Conservation (phyloP, 92 coral and sea anemone genomes). For the Porites divaricata region DNA sequence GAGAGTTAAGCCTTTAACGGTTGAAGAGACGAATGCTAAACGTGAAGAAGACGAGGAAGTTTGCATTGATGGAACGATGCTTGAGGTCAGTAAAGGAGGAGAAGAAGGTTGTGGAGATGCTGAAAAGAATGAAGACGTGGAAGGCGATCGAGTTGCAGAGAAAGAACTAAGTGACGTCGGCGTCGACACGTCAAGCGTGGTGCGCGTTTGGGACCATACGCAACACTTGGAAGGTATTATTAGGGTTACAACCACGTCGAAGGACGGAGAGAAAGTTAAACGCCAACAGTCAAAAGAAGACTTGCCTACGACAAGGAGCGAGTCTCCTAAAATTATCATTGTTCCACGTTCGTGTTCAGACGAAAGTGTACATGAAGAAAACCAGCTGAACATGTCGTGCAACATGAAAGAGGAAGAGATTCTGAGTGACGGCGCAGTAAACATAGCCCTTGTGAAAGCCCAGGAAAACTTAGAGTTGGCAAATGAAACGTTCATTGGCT, state of each 20-base stretch:
- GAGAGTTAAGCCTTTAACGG: conserved; percentile 4
- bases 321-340: conserved; percentile 29
- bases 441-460: conserved; percentile 53
- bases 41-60: not conserved
- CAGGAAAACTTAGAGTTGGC: conserved; percentile 54
- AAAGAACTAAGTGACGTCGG: conserved; percentile 20
- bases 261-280: conserved; percentile 53
- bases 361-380: not conserved
- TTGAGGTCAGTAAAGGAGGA: not conserved
- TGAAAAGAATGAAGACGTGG: not conserved
- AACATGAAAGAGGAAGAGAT: conserved; percentile 17
- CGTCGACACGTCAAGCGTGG: conserved; percentile 84
- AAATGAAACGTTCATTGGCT: conserved; percentile 42
- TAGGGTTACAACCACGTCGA: conserved; percentile 58
- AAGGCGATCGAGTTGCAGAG: not conserved
- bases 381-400: not conserved
- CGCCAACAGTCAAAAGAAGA: conserved; percentile 29
- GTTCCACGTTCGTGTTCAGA: conserved; percentile 32
- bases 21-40: not conserved
- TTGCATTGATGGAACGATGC: not conserved
- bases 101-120: conserved; percentile 1
- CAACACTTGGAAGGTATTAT: conserved; percentile 86
- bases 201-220: conserved; percentile 79
- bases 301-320: conserved; percentile 1
- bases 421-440: conserved; percentile 56